phyloP scores from a whole-genome alignment of 2,888 invertebrate genomes.

The Pandemis corylana region DNA sequence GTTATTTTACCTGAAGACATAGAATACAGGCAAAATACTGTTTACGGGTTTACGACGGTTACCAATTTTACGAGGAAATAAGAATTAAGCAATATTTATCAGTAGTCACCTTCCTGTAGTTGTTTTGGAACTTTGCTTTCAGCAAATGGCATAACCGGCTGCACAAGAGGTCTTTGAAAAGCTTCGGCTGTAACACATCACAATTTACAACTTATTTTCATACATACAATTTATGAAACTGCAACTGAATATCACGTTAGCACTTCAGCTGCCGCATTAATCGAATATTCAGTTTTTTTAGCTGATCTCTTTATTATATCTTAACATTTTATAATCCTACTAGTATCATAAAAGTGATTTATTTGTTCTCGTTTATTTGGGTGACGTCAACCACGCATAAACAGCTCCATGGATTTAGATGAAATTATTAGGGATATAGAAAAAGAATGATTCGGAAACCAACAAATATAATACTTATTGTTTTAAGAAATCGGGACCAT shows the following conservation, averaged over 20 bases:
- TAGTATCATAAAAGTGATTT: too few species aligned
- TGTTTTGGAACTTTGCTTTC: conserved; percentile 64
- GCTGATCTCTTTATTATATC: neutral
- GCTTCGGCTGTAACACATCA: conserved; percentile 53
- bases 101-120: conserved; percentile 64
- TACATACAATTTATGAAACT: neutral
- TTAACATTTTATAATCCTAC: too few species aligned
- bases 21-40: neutral
- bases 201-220: neutral
- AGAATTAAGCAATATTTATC: neutral
- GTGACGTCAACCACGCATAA: too few species aligned
- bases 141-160: conserved; percentile 59
- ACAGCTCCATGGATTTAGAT: too few species aligned
- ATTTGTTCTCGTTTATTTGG: too few species aligned
- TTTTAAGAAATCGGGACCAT: too few species aligned
- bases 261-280: neutral
- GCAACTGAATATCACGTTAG: neutral
- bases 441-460: too few species aligned
- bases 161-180: conserved; percentile 56
- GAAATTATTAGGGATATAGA: too few species aligned
- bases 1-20: neutral
- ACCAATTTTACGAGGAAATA: neutral
- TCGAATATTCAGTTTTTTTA: neutral
- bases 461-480: too few species aligned
- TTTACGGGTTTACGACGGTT: too few species aligned